Evolutionary conservation across 1,140 invertebrate species (phyloP), one percentile per base, ranked within the genome.

Genomic region (Drosophila erecta): DNA sequence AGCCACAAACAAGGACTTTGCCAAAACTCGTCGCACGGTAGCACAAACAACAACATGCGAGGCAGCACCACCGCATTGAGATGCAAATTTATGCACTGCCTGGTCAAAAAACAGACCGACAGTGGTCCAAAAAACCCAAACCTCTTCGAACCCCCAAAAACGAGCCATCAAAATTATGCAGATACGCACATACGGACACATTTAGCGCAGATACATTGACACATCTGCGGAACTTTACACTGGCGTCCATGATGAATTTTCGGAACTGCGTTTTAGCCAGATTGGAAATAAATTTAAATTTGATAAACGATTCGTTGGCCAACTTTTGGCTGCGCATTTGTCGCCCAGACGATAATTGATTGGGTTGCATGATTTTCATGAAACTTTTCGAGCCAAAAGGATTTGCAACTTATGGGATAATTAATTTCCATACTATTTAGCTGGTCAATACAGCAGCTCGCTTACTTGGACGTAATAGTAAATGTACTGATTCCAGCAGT

Each of bases 61-160:
- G 51, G 40, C 27, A 50, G 35, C 37, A 57, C 41, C 58, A 59
- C 24, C 53, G 55, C 76, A 76, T 87, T 76, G 71, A 47, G 43
- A 83, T 83, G 83, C 66, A 87, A 87, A 86, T 86, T 86, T 87
- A 89, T 86, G 77, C 83, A 51, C 43, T 60, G 84, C 51, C 59
- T 73, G 80, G 60, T 41, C 57, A 46, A 62, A 73, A 72, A 67
- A 64, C 62, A 62, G 77, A 71, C 53, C 62, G 43, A 66, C 70
- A 81, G 51, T 53, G 54, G 22, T 24, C 44, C 80, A 61, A 71
- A 72, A 60, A 56, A 33, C 55, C 50, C 54, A 76, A 80, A 80
- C 54, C 78, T 56, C 43, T 27, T 70, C 41, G 43, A 54, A 46
- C 22, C 47, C 49, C 59, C 59, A 58, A 81, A 85, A 81, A 69